Percentiles rank a stretch among this genome's conserved stretches.
Evolutionary conservation across 2,797 vertebrate species (phyloP).

Genomic region (Austrolebias charrua): DNA sequence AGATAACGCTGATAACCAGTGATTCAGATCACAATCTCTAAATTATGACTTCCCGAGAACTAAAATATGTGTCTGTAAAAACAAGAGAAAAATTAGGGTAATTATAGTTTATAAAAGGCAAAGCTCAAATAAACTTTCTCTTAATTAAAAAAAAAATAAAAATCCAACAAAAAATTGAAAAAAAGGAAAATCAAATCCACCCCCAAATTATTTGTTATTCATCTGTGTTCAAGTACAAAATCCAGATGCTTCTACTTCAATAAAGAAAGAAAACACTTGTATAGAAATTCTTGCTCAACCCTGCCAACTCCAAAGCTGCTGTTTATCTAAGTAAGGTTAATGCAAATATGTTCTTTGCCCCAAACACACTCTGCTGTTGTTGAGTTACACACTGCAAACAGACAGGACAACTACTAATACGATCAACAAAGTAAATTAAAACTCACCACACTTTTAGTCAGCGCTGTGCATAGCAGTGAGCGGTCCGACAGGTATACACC

Average conservation of each 20-base stretch:
- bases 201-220: conserved; percentile 48
- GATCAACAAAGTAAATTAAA: conserved; percentile 19
- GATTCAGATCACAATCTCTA: not conserved
- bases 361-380: conserved; percentile 11
- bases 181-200: not conserved
- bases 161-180: not conserved
- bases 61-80: conserved; percentile 7
- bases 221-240: conserved; percentile 44
- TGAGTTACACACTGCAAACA: conserved; percentile 14
- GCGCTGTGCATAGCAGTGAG: conserved; percentile 37
- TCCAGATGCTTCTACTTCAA: conserved; percentile 37
- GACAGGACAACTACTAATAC: conserved; percentile 23
- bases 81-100: not conserved
- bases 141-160: conserved; percentile 12
- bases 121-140: conserved; percentile 19
- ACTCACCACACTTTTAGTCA: conserved; percentile 47
- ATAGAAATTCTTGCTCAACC: conserved; percentile 57
- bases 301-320: conserved; percentile 29
- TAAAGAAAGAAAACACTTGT: conserved; percentile 53
- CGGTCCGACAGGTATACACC: conserved; percentile 10
- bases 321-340: conserved; percentile 49
- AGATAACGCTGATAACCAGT: conserved; percentile 14
- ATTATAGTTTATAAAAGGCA: conserved; percentile 17
- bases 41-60: conserved; percentile 24
- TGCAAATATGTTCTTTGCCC: conserved; percentile 16